Evolutionary conservation across 2,113 vertebrate genomes (phyloP), one percentile per base, ranked within the genome.

Genomic region (Neofelis nebulosa): DNA sequence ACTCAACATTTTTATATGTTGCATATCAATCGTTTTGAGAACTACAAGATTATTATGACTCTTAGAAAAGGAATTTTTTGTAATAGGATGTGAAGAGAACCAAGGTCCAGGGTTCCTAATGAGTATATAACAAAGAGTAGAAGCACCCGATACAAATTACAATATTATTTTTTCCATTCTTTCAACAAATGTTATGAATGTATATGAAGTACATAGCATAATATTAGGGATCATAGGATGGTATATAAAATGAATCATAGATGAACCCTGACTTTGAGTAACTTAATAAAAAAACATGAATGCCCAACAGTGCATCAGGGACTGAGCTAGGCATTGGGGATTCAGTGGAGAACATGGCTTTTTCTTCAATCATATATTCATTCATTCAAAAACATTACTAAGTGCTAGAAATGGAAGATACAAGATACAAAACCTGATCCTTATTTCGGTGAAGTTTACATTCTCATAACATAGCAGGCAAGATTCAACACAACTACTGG

Each of bases 161-260:
- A 95, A 27, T n/a, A 88, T 45, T 93, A 65, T n/a, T 95, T 89
- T 82, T 29, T 82, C 79, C 31, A 83, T 63, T 96, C n/a, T 50
- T 78, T 93, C 45, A 86, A 73, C 27, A 48, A 63, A 52, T 38
- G 15, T 83, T 79, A 50, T 76, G 63, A 19, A 87, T 65, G 4
- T 57, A 81, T 63, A 38, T 69, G 66, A 82, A 68, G 36, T 45
- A 25, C 48, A 38, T 27, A 84, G 21, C 7, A 71, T 48, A 48
- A 71, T 71, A 80, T 65, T n/a, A 74, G 19, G 9, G 0, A 68
- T 85, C 36, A 79, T 41, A 80, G 68, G 19, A 33, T 82, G 10
- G 13, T 57, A 48, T 45, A 65, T 69, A 69, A 88, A 84, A 73
- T 69, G 52, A 96, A 80, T 61, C 50, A 61, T 29, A 85, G 29